Base-by-base conservation (phyloP, 2,888 invertebrate genomes). In the Anticlea derivata region DNA sequence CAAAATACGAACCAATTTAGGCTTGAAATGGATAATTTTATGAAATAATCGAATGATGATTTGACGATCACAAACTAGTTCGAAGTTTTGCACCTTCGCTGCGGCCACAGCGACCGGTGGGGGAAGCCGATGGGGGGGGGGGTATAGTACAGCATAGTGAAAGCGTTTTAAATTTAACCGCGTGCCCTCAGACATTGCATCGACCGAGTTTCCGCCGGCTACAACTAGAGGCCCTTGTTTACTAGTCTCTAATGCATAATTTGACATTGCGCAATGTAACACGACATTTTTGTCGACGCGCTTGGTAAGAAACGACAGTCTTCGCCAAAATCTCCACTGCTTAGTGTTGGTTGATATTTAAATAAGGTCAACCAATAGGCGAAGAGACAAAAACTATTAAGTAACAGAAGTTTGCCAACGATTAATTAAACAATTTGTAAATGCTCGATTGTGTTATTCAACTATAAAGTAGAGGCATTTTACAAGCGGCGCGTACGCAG, bases 111-210 rank as follows among this genome's bases (percentile, higher is more conserved):
- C 35, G 55, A 44, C 50, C 47, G 58, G 51, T 57, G 63, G 50
- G 58, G 53, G 62, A 53, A 53, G 54, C 45, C 52, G 52, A 61
- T 61, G 52, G 67, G 49, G 54, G 67, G 49, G 54, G 52, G 55
- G 29, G 54, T 60, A 62, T 58, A 56, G 58, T 60, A 57, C 56
- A 59, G 61, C 60, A 63, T 65, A 79, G 85, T 86, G 87, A 87
- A 87, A 87, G 86, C 83, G 85, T 83, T 83, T 81, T 72, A 77
- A 83, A 82, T 80, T 77, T 72, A 75, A 80, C 78, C 73, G 76
- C 69, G 70, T 68, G 76, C 80, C 76, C 78, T 76, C 73, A 70
- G 67, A 73, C 66, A 66, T 66, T 68, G 73, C 73, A 73, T 73
- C 70, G 78, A 70, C 73, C 68, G 73, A 70, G 73, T 71, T 73